A percentile compares a stretch with the other conserved stretches of the same genome.
Conservation (phyloP, 53 echinoderm and acorn worm genomes). For the Holothuria leucospilota region DNA sequence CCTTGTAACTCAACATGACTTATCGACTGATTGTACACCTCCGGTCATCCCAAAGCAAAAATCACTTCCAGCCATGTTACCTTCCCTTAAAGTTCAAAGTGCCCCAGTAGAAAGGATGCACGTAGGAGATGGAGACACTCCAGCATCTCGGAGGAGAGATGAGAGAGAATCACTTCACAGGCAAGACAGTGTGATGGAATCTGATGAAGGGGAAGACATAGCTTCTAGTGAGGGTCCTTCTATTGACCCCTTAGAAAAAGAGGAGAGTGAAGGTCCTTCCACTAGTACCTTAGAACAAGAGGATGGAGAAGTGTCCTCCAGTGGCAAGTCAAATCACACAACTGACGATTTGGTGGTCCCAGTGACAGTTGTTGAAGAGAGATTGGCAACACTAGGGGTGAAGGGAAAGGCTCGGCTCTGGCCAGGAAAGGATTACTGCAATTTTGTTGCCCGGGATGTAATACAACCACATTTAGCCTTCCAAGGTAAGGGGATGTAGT, state of each 20-base stretch:
- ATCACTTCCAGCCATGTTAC: background rate
- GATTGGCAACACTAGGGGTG: conserved; percentile 71
- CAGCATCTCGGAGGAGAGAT: no score
- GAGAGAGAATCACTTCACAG: no score
- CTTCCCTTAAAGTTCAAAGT: background rate
- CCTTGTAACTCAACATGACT: background rate
- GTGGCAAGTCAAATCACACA: no score
- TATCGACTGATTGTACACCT: background rate
- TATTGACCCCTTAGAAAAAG: background rate
- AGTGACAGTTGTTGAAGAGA: conserved; percentile 72
- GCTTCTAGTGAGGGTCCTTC: background rate
- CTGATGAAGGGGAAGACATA: no score
- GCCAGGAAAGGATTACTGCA: conserved; percentile 97
- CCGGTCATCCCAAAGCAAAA: conserved; percentile 17
- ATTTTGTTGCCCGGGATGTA: conserved; percentile 87
- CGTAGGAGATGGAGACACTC: background rate
- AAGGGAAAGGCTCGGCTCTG: conserved; percentile 80
- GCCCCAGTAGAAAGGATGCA: background rate
- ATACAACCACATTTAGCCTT: conserved; percentile 76
- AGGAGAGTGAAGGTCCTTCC: no score
- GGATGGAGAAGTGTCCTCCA: background rate
- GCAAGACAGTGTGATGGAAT: no score
- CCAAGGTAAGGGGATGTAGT: conserved; percentile 64
- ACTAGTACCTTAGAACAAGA: background rate
- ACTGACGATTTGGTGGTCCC: conserved; percentile 9